Evolutionary conservation across 2,888 invertebrate species (phyloP), one percentile per base, ranked within the genome.

Genomic region (Peribatodes rhomboidaria): DNA sequence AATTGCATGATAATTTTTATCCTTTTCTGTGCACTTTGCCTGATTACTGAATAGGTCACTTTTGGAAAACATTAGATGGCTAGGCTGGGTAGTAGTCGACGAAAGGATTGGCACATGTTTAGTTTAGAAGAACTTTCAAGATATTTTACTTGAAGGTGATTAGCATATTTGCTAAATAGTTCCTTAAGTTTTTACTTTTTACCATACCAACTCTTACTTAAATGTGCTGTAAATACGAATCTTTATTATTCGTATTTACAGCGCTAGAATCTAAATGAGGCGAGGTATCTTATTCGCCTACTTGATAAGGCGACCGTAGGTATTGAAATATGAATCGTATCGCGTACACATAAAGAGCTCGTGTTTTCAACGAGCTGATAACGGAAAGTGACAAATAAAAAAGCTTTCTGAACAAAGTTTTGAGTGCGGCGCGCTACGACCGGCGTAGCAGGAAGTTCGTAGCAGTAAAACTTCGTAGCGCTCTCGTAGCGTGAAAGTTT

Each of bases 391-490:
- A 91, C 90, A 89, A 89, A 92, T 89, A 92, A 92, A 92, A 90
- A 92, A 91, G 90, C 89, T 90, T 87, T 86, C 83, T 84, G 81
- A 90, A 91, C 89, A 91, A 92, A 93, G 91, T 93, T 92, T 90
- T 87, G 92, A 90, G 91, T 89, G 87, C 85, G 86, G 83, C 87
- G 87, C 88, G 88, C 90, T 90, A 89, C 90, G 86, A 81, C 80
- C 78, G 75, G 85, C 91, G 93, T 93, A 92, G 92, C 92, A 92
- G 93, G 92, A 93, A 93, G 92, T 92, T 92, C 88, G 93, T 93
- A 93, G 92, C 92, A 85, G 90, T 91, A 90, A 92, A 93, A 93
- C 92, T 92, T 92, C 90, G 93, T 93, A 93, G 92, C 92, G 90
- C 87, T 89, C 88, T 86, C 90, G 92, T 91, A 92, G 92, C 92